Evolutionary conservation across 2,797 vertebrate genomes (phyloP), one percentile per base, ranked within the genome.

Genomic region (Picus viridis): DNA sequence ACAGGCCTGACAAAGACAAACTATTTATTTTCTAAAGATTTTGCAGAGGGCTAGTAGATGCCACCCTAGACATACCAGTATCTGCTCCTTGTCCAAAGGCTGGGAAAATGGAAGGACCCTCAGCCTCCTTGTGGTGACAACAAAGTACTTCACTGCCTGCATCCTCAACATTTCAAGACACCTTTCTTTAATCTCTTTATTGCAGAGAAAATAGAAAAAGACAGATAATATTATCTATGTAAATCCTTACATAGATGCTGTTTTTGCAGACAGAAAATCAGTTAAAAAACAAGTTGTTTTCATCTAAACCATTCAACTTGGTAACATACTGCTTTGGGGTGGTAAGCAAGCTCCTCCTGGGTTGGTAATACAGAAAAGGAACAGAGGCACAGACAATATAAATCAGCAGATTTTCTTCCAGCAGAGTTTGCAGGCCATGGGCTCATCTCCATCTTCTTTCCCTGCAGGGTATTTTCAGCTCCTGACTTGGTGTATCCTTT

Each of bases 71-170:
- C 0, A 0, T 9, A 45, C 9, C 18, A 29, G 19, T 17, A 32
- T 41, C 45, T 45, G n/a, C 63, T 82, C 32, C 84, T 58, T 12
- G 36, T 8, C 69, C 57, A 82, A 74, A 73, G 49, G 49, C 68
- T 36, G 5, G 58, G n/a, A 30, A 74, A 83, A 49, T 2, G 16
- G 45, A 86, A 53, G 22, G 63, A 71, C 17, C 56, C 26, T 85
- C 73, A 77, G 88, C 90, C 93, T 96, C 88, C 93, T 91, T 45
- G 72, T 59, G 82, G 92, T 51, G 47, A 89, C 1, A 30, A 39
- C 8, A 11, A 80, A 75, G 62, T 19, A 95, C 43, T 88, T 89
- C 88, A 87, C 53, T 57, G 57, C 11, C 59, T 3, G 0, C 7
- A 62, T 29, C 34, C n/a, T 17, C 43, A 47, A 9, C 2, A 18